phyloP scores from a whole-genome alignment of 2,888 invertebrate genomes.

The Conomelus anceps region DNA sequence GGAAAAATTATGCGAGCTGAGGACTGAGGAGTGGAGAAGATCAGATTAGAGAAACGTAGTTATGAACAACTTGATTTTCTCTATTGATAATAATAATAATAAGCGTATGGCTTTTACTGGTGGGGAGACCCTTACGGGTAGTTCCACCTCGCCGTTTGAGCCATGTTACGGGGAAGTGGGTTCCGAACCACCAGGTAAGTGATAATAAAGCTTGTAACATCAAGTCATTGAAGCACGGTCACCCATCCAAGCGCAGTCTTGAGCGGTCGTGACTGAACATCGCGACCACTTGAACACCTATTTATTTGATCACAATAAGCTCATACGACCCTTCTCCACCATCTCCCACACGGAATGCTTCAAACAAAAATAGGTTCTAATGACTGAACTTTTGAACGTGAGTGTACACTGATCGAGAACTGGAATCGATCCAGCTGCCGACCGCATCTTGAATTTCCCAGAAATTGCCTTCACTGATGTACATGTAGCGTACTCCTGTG shows the following conservation, averaged over 20 bases:
- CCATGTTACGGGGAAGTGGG: no score
- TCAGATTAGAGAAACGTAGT: background rate
- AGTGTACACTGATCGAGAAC: background rate
- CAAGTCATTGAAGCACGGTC: no score
- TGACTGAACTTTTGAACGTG: background rate
- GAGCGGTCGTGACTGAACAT: no score
- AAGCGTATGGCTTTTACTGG: no score
- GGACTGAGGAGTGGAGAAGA: no score
- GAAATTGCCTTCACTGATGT: background rate
- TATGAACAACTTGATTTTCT: background rate
- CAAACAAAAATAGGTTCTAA: background rate
- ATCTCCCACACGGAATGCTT: background rate
- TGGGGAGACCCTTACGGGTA: no score
- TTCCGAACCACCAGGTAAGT: no score
- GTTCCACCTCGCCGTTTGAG: no score
- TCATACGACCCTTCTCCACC: background rate
- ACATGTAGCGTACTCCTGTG: background rate
- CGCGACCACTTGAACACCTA: no score
- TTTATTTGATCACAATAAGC: background rate
- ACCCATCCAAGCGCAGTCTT: no score
- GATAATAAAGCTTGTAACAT: no score
- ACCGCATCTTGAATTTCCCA: background rate
- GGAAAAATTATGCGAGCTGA: background rate
- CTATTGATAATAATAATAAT: no score
- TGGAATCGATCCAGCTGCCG: background rate